phyloP scores from a whole-genome alignment of 2,113 vertebrate species.

The Glaucomys volans region DNA sequence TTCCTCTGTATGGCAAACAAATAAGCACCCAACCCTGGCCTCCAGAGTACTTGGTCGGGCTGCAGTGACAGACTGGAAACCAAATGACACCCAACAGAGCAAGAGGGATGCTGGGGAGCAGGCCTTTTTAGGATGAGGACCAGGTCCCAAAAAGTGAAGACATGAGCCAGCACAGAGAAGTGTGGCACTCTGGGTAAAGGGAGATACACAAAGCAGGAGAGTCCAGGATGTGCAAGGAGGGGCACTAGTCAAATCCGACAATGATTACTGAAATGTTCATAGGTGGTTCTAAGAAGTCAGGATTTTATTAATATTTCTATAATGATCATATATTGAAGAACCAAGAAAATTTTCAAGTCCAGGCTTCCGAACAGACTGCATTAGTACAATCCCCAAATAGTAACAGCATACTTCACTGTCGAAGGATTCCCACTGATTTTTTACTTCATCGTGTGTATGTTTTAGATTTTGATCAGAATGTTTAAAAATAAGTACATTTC shows the following conservation, averaged over 20 bases:
- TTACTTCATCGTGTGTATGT: neutral
- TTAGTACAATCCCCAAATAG: neutral
- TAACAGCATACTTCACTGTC: neutral
- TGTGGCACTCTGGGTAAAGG: neutral
- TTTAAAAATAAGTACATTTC: constrained; percentile 8
- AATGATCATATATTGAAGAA: neutral
- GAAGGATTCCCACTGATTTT: neutral
- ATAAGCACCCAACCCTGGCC: neutral
- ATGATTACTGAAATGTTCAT: neutral
- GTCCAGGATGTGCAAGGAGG: neutral
- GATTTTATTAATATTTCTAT: neutral
- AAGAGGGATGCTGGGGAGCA: neutral
- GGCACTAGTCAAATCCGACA: neutral
- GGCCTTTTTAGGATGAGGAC: too few relatives aligned
- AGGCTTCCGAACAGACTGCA: neutral
- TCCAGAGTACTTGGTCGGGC: neutral
- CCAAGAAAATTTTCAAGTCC: neutral
- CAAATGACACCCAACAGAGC: neutral
- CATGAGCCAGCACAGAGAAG: neutral
- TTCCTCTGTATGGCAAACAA: neutral
- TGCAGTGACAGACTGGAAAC: neutral
- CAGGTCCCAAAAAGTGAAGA: neutral
- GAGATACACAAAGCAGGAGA: neutral
- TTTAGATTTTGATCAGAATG: neutral
- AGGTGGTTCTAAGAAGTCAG: neutral